Evolutionary conservation across 2,888 invertebrate species (phyloP).

Genomic region (Leucoma salicis): DNA sequence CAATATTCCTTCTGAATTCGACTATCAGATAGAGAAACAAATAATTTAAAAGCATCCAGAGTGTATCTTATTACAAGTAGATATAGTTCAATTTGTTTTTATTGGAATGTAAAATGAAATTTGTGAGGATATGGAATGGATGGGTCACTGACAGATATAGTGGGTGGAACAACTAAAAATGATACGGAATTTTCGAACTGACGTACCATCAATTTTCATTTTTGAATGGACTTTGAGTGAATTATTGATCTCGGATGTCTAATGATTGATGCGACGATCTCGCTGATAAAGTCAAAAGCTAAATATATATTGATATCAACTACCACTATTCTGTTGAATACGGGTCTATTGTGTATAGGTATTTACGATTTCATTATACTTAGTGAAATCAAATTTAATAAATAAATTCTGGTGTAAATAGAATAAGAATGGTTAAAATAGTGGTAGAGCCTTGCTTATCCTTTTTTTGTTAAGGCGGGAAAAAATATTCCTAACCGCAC

Average conservation of each 20-base stretch:
- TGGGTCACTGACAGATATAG: constrained; percentile 63
- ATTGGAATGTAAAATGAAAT: constrained; percentile 6
- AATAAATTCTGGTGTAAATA: too few relatives aligned
- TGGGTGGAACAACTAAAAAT: constrained; percentile 66
- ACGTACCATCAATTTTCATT: constrained; percentile 69
- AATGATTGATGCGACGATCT: constrained; percentile 16
- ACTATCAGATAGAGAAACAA: constrained; percentile 8
- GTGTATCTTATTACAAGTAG: constrained; percentile 22
- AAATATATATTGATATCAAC: not conserved
- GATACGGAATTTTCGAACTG: constrained; percentile 58
- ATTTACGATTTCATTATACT: too few relatives aligned
- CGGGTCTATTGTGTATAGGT: not conserved
- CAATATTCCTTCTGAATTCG: not conserved
- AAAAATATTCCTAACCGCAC: too few relatives aligned
- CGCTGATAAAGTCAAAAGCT: not conserved
- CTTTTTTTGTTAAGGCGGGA: too few relatives aligned
- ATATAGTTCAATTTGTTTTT: constrained; percentile 38
- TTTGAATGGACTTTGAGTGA: constrained; percentile 23
- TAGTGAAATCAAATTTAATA: too few relatives aligned
- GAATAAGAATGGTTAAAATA: too few relatives aligned
- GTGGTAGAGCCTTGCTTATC: too few relatives aligned
- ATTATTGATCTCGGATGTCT: constrained; percentile 25
- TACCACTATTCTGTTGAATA: not conserved
- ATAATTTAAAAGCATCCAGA: constrained; percentile 9
- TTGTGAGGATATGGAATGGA: constrained; percentile 51